Percentiles rank a stretch among this genome's conserved stretches.
These are phyloP conservation scores for Coregonus suidteri DNA, from an alignment of 2,797 vertebrate species.

Conservation along the genomic window DNA sequence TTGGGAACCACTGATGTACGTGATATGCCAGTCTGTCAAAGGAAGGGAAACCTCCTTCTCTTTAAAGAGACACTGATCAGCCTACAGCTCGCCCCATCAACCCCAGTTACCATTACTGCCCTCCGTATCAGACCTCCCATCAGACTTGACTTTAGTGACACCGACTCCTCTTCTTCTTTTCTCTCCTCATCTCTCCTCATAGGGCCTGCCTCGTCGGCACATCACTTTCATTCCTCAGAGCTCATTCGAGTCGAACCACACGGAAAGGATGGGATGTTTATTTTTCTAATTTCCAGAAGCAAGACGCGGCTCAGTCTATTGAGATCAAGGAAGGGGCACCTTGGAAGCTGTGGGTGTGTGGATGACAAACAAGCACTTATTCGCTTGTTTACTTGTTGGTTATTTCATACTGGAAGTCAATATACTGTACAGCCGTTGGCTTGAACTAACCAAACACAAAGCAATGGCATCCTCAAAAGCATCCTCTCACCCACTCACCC, in stretches of 20 bases:
- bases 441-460: too few species aligned
- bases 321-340: neutral
- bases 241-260: neutral
- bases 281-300: neutral
- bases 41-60: constrained; percentile 3
- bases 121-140: constrained; percentile 20
- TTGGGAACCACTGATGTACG: neutral
- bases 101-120: constrained; percentile 11
- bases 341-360: neutral
- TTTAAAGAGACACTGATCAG: neutral
- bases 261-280: neutral
- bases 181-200: neutral
- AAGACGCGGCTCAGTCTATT: neutral
- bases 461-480: too few species aligned
- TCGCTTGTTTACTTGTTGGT: neutral
- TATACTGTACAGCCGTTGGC: too few species aligned
- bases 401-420: too few species aligned
- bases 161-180: neutral
- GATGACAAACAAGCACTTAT: neutral
- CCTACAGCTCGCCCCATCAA: constrained; percentile 6
- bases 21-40: constrained; percentile 10
- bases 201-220: neutral
- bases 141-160: constrained; percentile 2
- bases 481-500: too few species aligned
- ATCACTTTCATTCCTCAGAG: constrained; percentile 19